phyloP scores from a whole-genome alignment of 2,888 invertebrate species.

The Drosophila kuntzei region DNA sequence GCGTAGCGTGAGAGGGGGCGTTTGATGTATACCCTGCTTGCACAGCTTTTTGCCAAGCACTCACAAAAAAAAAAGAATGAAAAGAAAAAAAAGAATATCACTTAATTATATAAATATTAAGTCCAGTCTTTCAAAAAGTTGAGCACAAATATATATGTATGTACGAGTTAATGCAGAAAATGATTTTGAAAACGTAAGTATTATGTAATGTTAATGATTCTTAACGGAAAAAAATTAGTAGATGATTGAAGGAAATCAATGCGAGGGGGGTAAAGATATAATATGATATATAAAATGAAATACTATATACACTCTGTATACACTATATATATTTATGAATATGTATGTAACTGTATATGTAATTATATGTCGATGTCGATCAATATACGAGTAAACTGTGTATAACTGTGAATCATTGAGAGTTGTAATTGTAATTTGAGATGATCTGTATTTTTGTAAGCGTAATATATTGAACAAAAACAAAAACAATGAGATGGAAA shows the following conservation, averaged over 20 bases:
- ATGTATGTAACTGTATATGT: constrained; percentile 56
- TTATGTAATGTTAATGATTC: constrained; percentile 21
- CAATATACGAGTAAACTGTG: constrained; percentile 58
- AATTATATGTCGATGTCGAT: constrained; percentile 56
- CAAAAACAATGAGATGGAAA: not conserved
- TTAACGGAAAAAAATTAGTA: constrained; percentile 4
- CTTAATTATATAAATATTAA: constrained; percentile 19
- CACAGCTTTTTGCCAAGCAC: constrained; percentile 43
- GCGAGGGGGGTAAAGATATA: not conserved
- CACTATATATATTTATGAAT: constrained; percentile 57
- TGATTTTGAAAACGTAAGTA: constrained; percentile 31
- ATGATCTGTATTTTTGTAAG: constrained; percentile 80
- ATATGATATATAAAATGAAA: constrained; percentile 15
- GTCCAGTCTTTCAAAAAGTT: constrained; percentile 25
- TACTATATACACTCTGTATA: constrained; percentile 52
- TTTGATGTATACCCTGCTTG: constrained; percentile 6
- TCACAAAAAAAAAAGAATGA: constrained; percentile 6
- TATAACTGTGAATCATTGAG: constrained; percentile 74
- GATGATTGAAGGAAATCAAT: constrained; percentile 1
- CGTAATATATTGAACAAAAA: constrained; percentile 61
- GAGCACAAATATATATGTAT: constrained; percentile 42
- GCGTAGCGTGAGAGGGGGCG: not conserved
- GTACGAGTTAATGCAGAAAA: constrained; percentile 18
- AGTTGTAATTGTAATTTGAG: constrained; percentile 70
- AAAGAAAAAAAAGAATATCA: constrained; percentile 1